Evolutionary conservation across 2,113 vertebrate genomes (phyloP), one percentile per base, ranked within the genome.

Genomic region (Labeo catla): DNA sequence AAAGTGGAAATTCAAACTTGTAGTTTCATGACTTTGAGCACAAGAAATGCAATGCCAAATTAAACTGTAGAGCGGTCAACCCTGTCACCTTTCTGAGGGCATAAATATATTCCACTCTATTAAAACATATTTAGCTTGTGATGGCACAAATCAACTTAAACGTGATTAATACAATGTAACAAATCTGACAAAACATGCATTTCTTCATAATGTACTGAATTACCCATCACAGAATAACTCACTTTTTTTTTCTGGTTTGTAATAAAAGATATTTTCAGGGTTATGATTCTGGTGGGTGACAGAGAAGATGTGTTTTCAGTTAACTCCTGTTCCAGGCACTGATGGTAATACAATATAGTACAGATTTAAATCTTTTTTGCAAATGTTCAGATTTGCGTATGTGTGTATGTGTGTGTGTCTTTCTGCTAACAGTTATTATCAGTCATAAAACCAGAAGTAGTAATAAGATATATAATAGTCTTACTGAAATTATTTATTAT

Each of bases 291-390:
- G 90, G 89, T 89, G 89, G 89, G 91, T 93, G 90, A 93, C 90
- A 91, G 89, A 89, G 73, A 83, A 92, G 91, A 91, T 93, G 92
- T 94, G 91, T 92, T 93, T 94, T 92, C 92, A 92, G 93, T 94
- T 94, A 94, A 89, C 89, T 92, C 87, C 91, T 90, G 90, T 89
- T 91, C 91, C 43, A 89, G 91, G 92, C 90, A 92, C 89, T 91
- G 91, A 93, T 93, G 91, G 93, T 89, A 87, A 93, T 92, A 92
- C 91, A 93, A 91, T 94, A 90, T 92, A 86, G 85, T 83, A 84
- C 88, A 90, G 87, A 89, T 88, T 89, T 84, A 89, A 81, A 90
- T 91, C 83, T 80, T 80, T 47, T 63, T 54, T 45, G 50, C 57
- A 82, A 73, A 86, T 49, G 45, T 63, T 65, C 81, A 21, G 39